Evolutionary conservation across 2,888 invertebrate species (phyloP), one percentile per base, ranked within the genome.

Genomic region (Chrysina gloriosa): DNA sequence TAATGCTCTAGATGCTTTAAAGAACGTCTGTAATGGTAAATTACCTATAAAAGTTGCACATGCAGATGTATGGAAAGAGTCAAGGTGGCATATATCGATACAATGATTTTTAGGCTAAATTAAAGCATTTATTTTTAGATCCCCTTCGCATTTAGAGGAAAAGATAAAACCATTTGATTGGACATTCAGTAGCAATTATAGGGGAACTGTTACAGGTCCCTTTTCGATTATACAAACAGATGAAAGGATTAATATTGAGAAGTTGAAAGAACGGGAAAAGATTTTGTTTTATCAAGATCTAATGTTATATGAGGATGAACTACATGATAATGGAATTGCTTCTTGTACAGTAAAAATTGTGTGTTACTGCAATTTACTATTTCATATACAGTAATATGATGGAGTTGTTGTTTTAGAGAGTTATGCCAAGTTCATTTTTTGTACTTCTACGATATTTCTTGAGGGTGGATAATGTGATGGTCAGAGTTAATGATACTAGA

Each of bases 311-410:
- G 99, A 99, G 85, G 99, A 99, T 86, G 99, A 99, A 83, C 84
- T 99, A 50, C 98, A 98, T 80, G 99, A 99, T 84, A 95, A 99
- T 86, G 99, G 99, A 11, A 92, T 95, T 65, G 95, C 98, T 1
- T 90, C 93, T 61, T 88, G 92, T 75, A 92, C 92, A 71, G 95
- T 96, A 0, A 97, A 98, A 90, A 94, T 99, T 85, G 97, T 97
- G 86, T 89, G 90, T 86, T 31, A 50, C 34, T 27, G 16, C 27
- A 11, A 56, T 16, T 19, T 29, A 54, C 3, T 14, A 29, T 29
- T 42, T 25, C 31, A 64, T 11, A 9, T 50, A 31, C 23, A 25
- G 16, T 25, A 11, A 23, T 0, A 29, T 50, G 29, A 16, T 27
- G 56, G 19, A 7, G 11, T 70, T 71, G 74, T 75, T 75, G 70